Conservation (phyloP, 2,113 vertebrate genomes). For the Nyctereutes procyonoides region DNA sequence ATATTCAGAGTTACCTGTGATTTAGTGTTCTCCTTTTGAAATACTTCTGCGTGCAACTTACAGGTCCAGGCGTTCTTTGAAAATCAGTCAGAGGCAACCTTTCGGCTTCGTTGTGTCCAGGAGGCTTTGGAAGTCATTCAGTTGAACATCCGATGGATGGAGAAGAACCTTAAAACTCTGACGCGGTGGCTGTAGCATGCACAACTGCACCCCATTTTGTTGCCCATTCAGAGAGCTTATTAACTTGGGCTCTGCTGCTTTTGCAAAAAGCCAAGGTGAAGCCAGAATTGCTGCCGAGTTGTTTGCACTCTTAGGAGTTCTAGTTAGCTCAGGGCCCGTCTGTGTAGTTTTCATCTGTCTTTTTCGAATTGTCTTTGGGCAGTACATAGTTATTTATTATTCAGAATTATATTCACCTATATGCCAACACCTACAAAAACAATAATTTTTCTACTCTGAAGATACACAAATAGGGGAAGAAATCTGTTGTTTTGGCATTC, state of each 20-base stretch:
- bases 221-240: constrained; percentile 74
- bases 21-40: constrained; percentile 21
- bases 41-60: constrained; percentile 29
- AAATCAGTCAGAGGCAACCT: constrained; percentile 90
- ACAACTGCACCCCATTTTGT: constrained; percentile 27
- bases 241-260: constrained; percentile 80
- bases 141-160: constrained; percentile 94
- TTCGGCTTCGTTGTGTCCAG: constrained; percentile 91
- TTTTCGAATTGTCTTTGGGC: constrained; percentile 80
- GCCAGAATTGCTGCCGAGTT: constrained; percentile 80
- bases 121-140: constrained; percentile 94
- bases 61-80: constrained; percentile 95
- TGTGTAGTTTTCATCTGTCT: constrained; percentile 77
- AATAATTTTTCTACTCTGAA: constrained; percentile 78
- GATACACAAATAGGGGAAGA: not conserved
- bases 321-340: constrained; percentile 93
- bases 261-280: constrained; percentile 79
- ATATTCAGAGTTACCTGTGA: not conserved
- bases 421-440: constrained; percentile 77
- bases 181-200: constrained; percentile 85
- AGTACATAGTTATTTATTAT: constrained; percentile 84
- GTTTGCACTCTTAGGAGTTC: constrained; percentile 91
- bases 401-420: constrained; percentile 76
- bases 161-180: constrained; percentile 89
- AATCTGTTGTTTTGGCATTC: constrained; percentile 67